These are phyloP conservation scores for Drosophila anomelani DNA, from an alignment of 2,888 invertebrate species.

Conservation along the genomic window DNA sequence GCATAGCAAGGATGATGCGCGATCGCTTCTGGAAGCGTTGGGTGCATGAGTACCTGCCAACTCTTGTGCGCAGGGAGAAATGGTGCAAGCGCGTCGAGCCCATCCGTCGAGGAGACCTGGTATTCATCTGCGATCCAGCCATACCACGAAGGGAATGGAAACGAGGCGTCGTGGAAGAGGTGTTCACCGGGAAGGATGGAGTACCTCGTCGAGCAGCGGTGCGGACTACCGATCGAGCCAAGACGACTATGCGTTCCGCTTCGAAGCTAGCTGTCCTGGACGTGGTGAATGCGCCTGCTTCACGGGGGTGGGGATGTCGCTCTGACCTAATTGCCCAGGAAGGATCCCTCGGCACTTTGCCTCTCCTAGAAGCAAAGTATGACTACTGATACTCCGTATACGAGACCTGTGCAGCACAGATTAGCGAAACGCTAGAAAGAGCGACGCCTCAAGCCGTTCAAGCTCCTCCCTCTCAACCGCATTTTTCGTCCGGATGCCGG, in stretches of 20 bases:
- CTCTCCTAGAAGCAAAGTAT: too few relatives aligned
- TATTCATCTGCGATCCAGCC: too few relatives aligned
- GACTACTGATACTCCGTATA: too few relatives aligned
- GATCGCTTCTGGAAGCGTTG: not conserved
- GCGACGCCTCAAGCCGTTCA: too few relatives aligned
- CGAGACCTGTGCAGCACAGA: too few relatives aligned
- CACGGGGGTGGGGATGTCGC: not conserved
- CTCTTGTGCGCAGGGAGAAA: not conserved
- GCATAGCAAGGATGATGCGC: not conserved
- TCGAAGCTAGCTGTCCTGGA: not conserved
- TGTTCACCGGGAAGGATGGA: not conserved
- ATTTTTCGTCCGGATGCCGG: too few relatives aligned
- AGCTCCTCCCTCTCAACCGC: too few relatives aligned
- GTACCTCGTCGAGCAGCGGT: not conserved
- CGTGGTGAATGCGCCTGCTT: not conserved
- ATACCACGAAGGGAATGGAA: not conserved
- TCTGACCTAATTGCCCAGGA: too few relatives aligned
- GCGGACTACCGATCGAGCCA: not conserved
- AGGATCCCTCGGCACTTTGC: too few relatives aligned
- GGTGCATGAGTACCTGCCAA: not conserved
- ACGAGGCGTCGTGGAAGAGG: not conserved
- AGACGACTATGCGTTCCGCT: not conserved
- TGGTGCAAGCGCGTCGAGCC: slow-evolving; percentile 1
- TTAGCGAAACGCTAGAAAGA: too few relatives aligned
- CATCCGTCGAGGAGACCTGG: not conserved